A percentile compares a stretch with the other conserved stretches of the same genome.
Evolutionary conservation across 2,888 invertebrate genomes (phyloP).

Genomic region (Acanthosepion lycidas): DNA sequence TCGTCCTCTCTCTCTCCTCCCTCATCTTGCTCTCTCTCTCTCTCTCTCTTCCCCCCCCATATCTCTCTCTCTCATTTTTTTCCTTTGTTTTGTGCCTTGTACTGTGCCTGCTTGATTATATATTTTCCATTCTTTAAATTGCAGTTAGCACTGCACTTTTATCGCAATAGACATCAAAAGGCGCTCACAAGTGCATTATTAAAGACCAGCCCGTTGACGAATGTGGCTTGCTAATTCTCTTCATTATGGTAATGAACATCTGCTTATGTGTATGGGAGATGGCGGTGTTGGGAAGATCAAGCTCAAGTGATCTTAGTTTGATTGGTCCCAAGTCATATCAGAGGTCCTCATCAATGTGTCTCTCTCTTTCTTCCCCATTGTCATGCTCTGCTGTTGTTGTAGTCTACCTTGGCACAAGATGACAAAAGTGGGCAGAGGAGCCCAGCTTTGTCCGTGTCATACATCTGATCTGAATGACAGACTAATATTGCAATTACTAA

Average conservation of each 20-base stretch:
- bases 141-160: not conserved
- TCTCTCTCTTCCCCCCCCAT: too few species aligned
- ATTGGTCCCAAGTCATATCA: conserved; percentile 2
- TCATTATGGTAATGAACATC: conserved; percentile 44
- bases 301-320: not conserved
- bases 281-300: not conserved
- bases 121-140: not conserved
- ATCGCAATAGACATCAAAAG: conserved; percentile 42
- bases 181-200: not conserved
- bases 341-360: not conserved
- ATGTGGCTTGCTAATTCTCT: conserved; percentile 1
- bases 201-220: not conserved
- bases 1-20: not conserved
- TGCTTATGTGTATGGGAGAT: not conserved
- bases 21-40: not conserved
- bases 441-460: not conserved
- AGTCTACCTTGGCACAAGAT: not conserved
- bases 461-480: not conserved
- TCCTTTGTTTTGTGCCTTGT: not conserved
- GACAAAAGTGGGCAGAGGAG: not conserved
- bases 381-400: not conserved
- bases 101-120: not conserved
- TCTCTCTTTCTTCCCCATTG: not conserved
- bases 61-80: not conserved
- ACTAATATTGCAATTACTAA: not conserved